Evolutionary conservation across 2,888 invertebrate genomes (phyloP).

Genomic region (Spicauda simplicius): DNA sequence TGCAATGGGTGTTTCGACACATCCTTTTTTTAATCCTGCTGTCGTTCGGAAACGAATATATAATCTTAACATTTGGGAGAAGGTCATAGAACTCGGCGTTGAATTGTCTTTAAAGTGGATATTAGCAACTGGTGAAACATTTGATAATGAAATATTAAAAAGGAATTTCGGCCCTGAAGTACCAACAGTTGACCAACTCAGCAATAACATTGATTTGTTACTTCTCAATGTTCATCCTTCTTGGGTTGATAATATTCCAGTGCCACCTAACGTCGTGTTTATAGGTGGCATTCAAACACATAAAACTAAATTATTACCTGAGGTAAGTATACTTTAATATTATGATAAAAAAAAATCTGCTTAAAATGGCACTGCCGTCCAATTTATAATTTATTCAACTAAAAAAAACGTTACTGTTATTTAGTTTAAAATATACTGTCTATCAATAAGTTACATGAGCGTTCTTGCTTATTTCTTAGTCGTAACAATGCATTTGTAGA

Average conservation of each 20-base stretch:
- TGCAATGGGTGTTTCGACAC: slow-evolving; percentile 47
- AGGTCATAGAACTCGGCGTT: slow-evolving; percentile 44
- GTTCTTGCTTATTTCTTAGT: no score
- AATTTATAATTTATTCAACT: no score
- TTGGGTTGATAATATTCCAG: slow-evolving; percentile 53
- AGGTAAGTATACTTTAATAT: slow-evolving; percentile 39
- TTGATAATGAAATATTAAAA: slow-evolving; percentile 43
- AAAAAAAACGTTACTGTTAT: no score
- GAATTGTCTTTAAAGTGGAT: slow-evolving; percentile 1
- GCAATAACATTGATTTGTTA: slow-evolving; percentile 54
- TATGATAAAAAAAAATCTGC: not conserved
- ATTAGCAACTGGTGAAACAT: not conserved
- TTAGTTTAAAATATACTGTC: no score
- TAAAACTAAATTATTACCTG: slow-evolving; percentile 44
- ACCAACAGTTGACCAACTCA: slow-evolving; percentile 45
- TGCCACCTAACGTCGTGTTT: slow-evolving; percentile 52
- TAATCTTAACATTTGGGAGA: slow-evolving; percentile 51
- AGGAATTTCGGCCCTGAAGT: slow-evolving; percentile 43
- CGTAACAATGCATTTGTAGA: no score
- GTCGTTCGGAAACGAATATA: slow-evolving; percentile 42
- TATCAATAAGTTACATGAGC: no score
- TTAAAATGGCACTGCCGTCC: no score
- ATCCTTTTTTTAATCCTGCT: slow-evolving; percentile 53
- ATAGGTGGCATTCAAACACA: slow-evolving; percentile 55
- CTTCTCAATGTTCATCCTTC: slow-evolving; percentile 53